A percentile compares a stretch with the other conserved stretches of the same genome.
phyloP scores from a whole-genome alignment of 2,888 invertebrate species.

The Agrochola lota region DNA sequence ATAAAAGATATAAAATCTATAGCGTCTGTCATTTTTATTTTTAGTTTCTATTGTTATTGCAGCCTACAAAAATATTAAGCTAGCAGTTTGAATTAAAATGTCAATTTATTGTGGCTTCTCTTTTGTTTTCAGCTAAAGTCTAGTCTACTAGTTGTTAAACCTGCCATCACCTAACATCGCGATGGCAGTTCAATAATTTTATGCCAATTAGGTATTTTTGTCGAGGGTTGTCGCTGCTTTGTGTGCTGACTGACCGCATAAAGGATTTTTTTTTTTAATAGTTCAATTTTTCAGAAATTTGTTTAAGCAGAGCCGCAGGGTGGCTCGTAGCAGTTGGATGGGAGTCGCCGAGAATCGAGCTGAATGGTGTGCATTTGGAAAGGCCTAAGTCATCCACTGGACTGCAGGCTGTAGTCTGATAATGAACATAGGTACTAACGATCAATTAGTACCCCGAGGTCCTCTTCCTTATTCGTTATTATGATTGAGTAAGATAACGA shows the following conservation, averaged over 20 bases:
- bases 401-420: too few species aligned
- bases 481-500: neutral
- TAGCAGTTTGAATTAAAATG: conserved; percentile 9
- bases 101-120: neutral
- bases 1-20: too few species aligned
- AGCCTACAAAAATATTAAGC: conserved; percentile 27
- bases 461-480: neutral
- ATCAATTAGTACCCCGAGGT: neutral
- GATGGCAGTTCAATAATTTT: neutral
- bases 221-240: neutral
- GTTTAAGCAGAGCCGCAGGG: neutral
- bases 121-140: conserved; percentile 3
- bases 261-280: neutral
- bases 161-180: neutral
- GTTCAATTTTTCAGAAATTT: too few species aligned
- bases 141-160: neutral
- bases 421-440: neutral
- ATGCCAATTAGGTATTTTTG: neutral
- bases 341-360: neutral
- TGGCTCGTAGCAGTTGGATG: neutral
- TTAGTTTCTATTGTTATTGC: conserved; percentile 14
- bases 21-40: conserved; percentile 7
- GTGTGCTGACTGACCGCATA: neutral
- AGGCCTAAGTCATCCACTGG: too few species aligned
- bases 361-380: too few species aligned